phyloP scores from a whole-genome alignment of 2,888 invertebrate genomes.

The Julus scanicus region DNA sequence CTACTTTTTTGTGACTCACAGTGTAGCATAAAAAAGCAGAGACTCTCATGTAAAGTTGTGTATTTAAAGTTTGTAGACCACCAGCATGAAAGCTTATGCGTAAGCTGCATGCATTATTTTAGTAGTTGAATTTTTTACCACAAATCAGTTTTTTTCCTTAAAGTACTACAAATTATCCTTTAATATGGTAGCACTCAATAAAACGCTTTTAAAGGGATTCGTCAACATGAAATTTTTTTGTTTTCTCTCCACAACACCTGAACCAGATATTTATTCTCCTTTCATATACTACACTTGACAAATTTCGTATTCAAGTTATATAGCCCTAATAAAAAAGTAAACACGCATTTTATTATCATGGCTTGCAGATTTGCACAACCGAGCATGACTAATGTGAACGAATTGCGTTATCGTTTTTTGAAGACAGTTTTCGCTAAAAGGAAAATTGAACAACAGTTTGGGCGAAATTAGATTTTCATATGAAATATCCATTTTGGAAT shows the following conservation, averaged over 20 bases:
- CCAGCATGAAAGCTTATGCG: no score
- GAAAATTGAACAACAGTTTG: slow-evolving; percentile 11
- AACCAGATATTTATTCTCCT: not conserved
- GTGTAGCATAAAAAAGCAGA: no score
- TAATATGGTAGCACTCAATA: not conserved
- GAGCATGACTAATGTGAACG: slow-evolving; percentile 19
- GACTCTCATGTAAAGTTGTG: no score
- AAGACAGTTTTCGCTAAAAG: slow-evolving; percentile 19
- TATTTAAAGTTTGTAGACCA: no score
- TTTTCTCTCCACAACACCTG: not conserved
- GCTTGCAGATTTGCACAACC: slow-evolving; percentile 10
- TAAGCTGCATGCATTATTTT: no score
- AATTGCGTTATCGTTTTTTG: slow-evolving; percentile 18
- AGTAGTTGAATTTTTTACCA: no score
- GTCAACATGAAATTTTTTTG: not conserved
- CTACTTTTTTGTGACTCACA: no score
- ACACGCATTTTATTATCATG: not conserved
- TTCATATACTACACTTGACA: not conserved
- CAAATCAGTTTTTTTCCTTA: not conserved
- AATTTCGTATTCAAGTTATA: not conserved
- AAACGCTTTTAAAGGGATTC: slow-evolving; percentile 10
- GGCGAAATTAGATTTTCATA: slow-evolving; percentile 19
- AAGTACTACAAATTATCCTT: not conserved
- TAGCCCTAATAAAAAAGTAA: slow-evolving; percentile 2
- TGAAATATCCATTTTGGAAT: slow-evolving; percentile 2